Conservation (phyloP, 2,888 invertebrate species). For the Pseudoips prasinana region DNA sequence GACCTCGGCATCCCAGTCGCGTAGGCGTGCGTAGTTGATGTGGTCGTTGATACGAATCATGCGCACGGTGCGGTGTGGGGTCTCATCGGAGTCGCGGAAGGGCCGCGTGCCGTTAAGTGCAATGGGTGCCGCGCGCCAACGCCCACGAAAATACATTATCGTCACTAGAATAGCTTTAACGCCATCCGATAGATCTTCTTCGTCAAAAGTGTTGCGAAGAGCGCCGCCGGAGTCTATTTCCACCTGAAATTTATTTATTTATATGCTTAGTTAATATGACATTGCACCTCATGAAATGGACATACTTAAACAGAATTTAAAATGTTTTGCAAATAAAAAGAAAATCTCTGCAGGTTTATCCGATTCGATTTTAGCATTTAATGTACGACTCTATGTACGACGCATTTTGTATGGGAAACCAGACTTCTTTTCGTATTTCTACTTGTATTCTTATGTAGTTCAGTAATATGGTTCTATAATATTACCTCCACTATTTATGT, state of each 20-base stretch:
- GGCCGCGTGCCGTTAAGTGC: slow-evolving; percentile 62
- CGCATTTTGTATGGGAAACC: too few species aligned
- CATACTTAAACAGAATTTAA: too few species aligned
- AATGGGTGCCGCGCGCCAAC: slow-evolving; percentile 70
- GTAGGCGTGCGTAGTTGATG: slow-evolving; percentile 59
- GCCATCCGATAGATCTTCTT: slow-evolving; percentile 55
- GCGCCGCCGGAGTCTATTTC: slow-evolving; percentile 62
- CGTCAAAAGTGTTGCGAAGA: slow-evolving; percentile 66
- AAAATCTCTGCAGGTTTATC: too few species aligned
- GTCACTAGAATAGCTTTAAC: slow-evolving; percentile 52
- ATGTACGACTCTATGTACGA: too few species aligned
- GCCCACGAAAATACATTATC: slow-evolving; percentile 61
- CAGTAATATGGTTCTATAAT: too few species aligned
- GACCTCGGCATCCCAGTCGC: slow-evolving; percentile 68
- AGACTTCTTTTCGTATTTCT: too few species aligned
- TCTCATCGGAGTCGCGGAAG: slow-evolving; percentile 46
- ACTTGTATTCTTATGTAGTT: too few species aligned
- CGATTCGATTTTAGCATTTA: too few species aligned
- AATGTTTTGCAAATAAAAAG: too few species aligned
- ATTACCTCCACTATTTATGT: too few species aligned
- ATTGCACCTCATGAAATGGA: too few species aligned
- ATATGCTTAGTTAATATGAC: too few species aligned
- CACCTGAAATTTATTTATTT: slow-evolving; percentile 34
- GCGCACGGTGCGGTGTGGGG: slow-evolving; percentile 45
- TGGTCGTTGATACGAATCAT: slow-evolving; percentile 72